A percentile compares a stretch with the other conserved stretches of the same genome.
Conservation (phyloP, 30 jellyfish, hydroid and myxozoan species). For the Turritopsis rubra region DNA sequence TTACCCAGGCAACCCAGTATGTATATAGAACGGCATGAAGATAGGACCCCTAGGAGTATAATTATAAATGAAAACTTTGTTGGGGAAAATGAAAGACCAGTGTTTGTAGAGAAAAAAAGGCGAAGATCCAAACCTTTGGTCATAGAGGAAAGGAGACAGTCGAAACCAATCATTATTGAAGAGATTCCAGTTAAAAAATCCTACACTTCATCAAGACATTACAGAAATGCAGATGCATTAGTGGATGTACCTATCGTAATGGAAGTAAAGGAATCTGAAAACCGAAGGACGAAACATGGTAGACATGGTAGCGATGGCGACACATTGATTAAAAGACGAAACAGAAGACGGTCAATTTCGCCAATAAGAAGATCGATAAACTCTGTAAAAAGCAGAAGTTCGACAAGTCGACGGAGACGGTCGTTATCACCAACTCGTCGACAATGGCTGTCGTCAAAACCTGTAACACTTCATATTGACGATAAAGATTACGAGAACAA, state of each 20-base stretch:
- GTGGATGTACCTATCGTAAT: slow-evolving; percentile 15
- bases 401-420: not conserved
- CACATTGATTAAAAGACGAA: not conserved
- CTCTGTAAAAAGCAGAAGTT: not conserved
- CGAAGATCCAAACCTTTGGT: not conserved
- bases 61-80: not conserved
- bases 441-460: not conserved
- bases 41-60: not conserved
- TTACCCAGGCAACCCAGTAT: not conserved
- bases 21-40: not conserved
- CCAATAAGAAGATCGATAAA: not conserved
- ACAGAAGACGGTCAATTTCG: not conserved
- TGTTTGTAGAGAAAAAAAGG: not conserved
- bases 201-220: not conserved
- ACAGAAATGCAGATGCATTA: slow-evolving; percentile 10
- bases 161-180: not conserved
- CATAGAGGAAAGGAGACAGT: not conserved
- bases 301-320: not conserved
- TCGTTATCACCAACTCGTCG: slow-evolving; percentile 6
- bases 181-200: not conserved
- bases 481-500: not conserved
- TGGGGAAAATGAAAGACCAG: no score
- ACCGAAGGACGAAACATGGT: not conserved
- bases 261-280: not conserved
- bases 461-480: not conserved